A percentile compares a stretch with the other conserved stretches of the same genome.
Evolutionary conservation across 2,797 vertebrate genomes (phyloP).

Genomic region (Pipistrellus pipistrellus): DNA sequence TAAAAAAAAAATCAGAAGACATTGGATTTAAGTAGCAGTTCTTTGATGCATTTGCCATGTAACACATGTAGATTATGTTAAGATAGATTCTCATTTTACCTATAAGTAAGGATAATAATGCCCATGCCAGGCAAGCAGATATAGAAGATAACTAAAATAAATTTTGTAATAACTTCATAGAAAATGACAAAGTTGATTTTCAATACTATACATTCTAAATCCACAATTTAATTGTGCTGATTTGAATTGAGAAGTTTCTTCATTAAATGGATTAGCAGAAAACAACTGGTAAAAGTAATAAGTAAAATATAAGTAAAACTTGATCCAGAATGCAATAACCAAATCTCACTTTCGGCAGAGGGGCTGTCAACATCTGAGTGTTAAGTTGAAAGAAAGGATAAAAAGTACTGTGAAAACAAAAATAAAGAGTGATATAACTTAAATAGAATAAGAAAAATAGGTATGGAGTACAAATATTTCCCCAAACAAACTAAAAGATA

Average conservation of each 20-base stretch:
- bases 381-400: conserved; percentile 37
- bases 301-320: conserved; percentile 35
- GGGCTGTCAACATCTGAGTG: background rate
- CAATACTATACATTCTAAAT: background rate
- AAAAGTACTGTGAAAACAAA: conserved; percentile 41
- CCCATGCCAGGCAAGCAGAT: background rate
- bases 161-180: conserved; percentile 15
- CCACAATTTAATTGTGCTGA: background rate
- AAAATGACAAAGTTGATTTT: background rate
- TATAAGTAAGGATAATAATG: background rate
- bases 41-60: background rate
- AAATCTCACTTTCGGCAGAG: background rate
- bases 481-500: conserved; percentile 3
- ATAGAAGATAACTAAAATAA: conserved; percentile 12
- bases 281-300: conserved; percentile 2
- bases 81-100: background rate
- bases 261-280: background rate
- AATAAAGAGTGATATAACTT: background rate
- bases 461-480: background rate
- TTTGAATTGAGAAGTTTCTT: background rate
- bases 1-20: background rate
- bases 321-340: background rate
- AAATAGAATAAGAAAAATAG: conserved; percentile 20
- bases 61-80: background rate
- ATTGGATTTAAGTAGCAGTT: background rate